Conservation (phyloP, 2,797 vertebrate species). For the Megaceryle alcyon region DNA sequence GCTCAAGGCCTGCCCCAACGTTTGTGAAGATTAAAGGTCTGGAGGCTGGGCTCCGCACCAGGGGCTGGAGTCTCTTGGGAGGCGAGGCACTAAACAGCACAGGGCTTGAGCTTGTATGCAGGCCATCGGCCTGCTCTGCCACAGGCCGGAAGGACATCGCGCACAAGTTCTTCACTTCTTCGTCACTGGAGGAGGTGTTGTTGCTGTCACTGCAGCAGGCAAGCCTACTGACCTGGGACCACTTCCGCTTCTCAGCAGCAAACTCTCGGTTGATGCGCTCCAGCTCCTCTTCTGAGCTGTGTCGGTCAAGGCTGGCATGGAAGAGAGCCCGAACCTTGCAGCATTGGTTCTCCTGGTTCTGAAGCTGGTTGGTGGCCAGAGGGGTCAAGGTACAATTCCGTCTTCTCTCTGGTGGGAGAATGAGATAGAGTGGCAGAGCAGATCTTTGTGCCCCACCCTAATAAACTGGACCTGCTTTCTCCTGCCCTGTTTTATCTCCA, state of each 20-base stretch:
- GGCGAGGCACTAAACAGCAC: slow-evolving; percentile 92
- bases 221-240: slow-evolving; percentile 80
- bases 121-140: slow-evolving; percentile 62
- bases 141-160: slow-evolving; percentile 72
- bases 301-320: slow-evolving; percentile 87
- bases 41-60: slow-evolving; percentile 77
- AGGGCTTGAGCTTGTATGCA: slow-evolving; percentile 82
- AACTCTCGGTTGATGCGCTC: slow-evolving; percentile 87
- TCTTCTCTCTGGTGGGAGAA: slow-evolving; percentile 82
- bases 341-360: slow-evolving; percentile 88
- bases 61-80: slow-evolving; percentile 86
- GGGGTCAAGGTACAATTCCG: slow-evolving; percentile 88
- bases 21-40: slow-evolving; percentile 84
- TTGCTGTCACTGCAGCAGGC: slow-evolving; percentile 76
- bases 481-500: neutral
- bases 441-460: neutral
- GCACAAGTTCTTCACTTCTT: slow-evolving; percentile 90
- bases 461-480: neutral
- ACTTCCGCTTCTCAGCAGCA: slow-evolving; percentile 84
- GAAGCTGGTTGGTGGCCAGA: slow-evolving; percentile 89
- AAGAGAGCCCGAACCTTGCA: slow-evolving; percentile 86
- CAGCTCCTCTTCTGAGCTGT: slow-evolving; percentile 92
- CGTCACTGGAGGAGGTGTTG: slow-evolving; percentile 90
- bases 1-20: slow-evolving; percentile 83
- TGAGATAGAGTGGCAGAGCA: neutral